Base-by-base conservation (phyloP, 2,888 invertebrate genomes). In the Pollenia angustigena region DNA sequence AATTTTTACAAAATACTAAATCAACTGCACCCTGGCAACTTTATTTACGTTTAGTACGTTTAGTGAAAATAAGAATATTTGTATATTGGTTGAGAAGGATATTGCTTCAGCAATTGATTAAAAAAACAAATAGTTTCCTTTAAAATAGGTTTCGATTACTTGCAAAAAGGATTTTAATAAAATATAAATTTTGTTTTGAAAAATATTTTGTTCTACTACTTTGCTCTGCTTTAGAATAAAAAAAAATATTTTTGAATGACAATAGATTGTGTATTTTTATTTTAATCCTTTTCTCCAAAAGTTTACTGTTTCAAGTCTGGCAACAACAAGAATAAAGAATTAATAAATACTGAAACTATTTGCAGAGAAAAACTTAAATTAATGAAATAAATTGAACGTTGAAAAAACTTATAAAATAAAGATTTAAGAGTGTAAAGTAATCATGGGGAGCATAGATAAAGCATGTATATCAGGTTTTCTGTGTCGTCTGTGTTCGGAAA, bases 401-500 rank as follows among this genome's bases (percentile, higher is more conserved):
- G 6, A 16, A 44, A 11, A 48, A 16, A 23, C 58, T 10, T 6
- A 16, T 23, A 69, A 52, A 52, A n/a, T 16, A 40, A 16, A 62
- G 0, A 10, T 72, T 32, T 50, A 56, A 66, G 44, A 52, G 1
- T 32, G 32, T 44, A 54, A n/a, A 10, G 3, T 10, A 71, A 79
- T 23, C 40, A 97, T 97, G 97, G 97, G 97, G 68, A 97, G 97
- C 92, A 95, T 96, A 90, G 96, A 96, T 90, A 95, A 96, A 94
- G 97, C 96, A 75, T 95, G 96, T 89, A 95, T 97, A 91, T 96
- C 97, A 74, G 97, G 97, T 89, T 97, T 97, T 94, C 95, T 97
- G 91, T 97, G 97, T 94, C 95, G 97, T 91, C 94, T 97, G 86
- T 97, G 97, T 93, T 97, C 97, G 48, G 97, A 97, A 94, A 96